A percentile compares a stretch with the other conserved stretches of the same genome.
phyloP scores from a whole-genome alignment of 2,797 vertebrate species.

The Naso thynnoides region DNA sequence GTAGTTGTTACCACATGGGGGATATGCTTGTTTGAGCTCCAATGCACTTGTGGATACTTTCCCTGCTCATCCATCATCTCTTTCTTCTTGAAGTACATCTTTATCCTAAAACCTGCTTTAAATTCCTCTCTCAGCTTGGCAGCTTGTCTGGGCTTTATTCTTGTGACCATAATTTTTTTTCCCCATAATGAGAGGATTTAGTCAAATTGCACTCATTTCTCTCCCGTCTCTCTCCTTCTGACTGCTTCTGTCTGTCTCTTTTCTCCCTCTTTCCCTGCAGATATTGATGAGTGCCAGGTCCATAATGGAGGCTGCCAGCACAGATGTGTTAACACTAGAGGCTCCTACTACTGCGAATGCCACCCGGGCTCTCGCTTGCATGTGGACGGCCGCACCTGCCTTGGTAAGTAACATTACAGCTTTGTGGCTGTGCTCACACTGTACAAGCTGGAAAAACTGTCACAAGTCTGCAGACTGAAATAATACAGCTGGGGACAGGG shows the following conservation, averaged over 20 bases:
- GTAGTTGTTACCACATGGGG: constrained; percentile 81
- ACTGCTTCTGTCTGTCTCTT: constrained; percentile 12
- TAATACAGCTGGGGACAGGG: neutral
- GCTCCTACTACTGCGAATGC: constrained; percentile 93
- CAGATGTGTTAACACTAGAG: constrained; percentile 92
- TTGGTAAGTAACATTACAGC: constrained; percentile 83
- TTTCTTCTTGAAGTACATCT: constrained; percentile 48
- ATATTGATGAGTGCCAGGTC: constrained; percentile 93
- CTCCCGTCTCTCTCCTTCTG: constrained; percentile 30
- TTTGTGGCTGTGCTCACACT: neutral
- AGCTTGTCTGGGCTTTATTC: constrained; percentile 47
- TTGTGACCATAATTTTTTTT: constrained; percentile 27
- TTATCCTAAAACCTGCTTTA: constrained; percentile 51
- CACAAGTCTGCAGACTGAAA: neutral
- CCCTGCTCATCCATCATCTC: constrained; percentile 64
- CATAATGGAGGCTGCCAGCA: constrained; percentile 98
- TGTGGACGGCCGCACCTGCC: constrained; percentile 92
- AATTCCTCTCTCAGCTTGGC: constrained; percentile 45
- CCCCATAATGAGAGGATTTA: constrained; percentile 67
- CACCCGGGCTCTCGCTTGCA: constrained; percentile 90
- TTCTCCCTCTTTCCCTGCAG: constrained; percentile 73
- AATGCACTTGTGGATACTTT: constrained; percentile 40
- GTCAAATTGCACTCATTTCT: constrained; percentile 66
- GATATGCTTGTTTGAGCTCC: constrained; percentile 68
- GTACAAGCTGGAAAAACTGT: neutral